Evolutionary conservation across 2,888 invertebrate species (phyloP), one percentile per base, ranked within the genome.

Genomic region (Stictocephala bisonia): DNA sequence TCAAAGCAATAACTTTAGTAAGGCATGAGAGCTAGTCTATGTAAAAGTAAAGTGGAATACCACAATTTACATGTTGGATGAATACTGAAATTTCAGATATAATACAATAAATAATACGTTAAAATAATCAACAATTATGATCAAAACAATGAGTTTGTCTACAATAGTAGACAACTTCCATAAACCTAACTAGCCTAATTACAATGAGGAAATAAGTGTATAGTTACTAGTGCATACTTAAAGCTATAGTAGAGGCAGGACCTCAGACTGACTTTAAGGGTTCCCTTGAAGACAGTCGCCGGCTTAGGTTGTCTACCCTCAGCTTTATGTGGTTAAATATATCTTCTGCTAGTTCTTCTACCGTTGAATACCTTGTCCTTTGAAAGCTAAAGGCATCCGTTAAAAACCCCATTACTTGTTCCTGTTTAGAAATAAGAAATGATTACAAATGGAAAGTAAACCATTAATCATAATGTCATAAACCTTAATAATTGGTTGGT

Each of bases 371-470:
- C 41, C 93, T 90, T 78, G 93, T 93, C 84, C 93, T 93, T 79
- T 94, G 93, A 84, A 97, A 96, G 86, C 92, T 96, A 85, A 98
- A 99, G 80, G 97, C 90, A 83, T 98, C 97, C 60, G 89, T 85
- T 74, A 99, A 88, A 82, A 97, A 96, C 18, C 93, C 93, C 74
- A 96, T 89, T 13, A 97, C 91, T 84, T 97, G 94, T 74, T 94
- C 93, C 85, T 95, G 83, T 35, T 84, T 84, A 66, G 76, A 75
- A 69, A 41, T 18, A 48, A 71, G 18, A 48, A 31, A 7, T 60
- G 27, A 29, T 7, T 1, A 1, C 15, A 67, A 11, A 44, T 35
- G 13, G 11, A 0, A 22, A 9, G 0, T 22, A 27, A 7, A 56
- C 6, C 6, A 6, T 31, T 31, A 31, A 31, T 7, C 35, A 31